Evolutionary conservation across 2,888 invertebrate genomes (phyloP), one percentile per base, ranked within the genome.

Genomic region (Didymodactylos carnosus): DNA sequence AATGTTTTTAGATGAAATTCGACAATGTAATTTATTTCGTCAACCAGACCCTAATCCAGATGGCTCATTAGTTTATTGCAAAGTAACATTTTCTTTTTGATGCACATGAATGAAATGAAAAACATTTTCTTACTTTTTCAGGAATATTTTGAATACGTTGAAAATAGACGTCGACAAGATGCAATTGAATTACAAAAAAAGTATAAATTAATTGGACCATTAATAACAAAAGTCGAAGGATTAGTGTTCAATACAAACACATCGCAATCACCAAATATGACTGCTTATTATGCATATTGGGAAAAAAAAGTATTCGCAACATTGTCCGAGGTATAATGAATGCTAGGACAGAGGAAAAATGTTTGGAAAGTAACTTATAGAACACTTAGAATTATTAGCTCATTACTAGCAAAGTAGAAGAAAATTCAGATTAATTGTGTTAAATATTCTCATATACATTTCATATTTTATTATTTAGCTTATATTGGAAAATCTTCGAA

Each of bases 211-310:
- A 86, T 91, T 69, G 89, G 90, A 0, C 91, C 92, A 0, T 88
- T 91, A 74, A 85, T 94, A 19, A 88, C 89, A 78, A 93, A 93
- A 83, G 83, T 93, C 76, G 93, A 94, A 83, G 90, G 89, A 76
- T 84, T 93, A 43, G 89, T 92, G 2, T 86, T 91, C 27, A 89
- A 89, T 76, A 88, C 90, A 2, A 89, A 89, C 77, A 89, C 90
- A 0, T 92, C 92, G 3, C 86, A 84, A 72, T 89, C 89, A 0
- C 82, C 86, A 0, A 87, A 88, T 76, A 90, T 94, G 89, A 84
- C 85, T 7, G 84, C 88, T 1, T 91, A 91, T 81, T 94, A 93
- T 80, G 84, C 86, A 0, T 87, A 86, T 81, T 93, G 92, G 90
- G 93, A 93, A 81, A 87, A 87, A 79, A 88, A 89, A 82, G 88